Conservation (phyloP, 1,140 invertebrate genomes). For the Dreissena polymorpha region DNA sequence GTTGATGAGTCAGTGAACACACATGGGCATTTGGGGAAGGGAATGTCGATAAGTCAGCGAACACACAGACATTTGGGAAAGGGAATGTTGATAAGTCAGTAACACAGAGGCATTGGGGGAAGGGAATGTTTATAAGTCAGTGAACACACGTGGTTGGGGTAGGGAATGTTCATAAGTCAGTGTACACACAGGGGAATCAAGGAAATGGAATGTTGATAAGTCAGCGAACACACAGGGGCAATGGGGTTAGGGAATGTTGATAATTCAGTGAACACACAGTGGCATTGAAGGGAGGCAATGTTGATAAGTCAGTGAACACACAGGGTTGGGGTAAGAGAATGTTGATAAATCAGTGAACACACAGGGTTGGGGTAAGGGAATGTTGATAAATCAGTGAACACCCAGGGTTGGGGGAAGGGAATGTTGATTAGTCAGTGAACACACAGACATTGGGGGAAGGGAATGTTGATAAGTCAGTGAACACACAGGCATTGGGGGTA, state of each 20-base stretch:
- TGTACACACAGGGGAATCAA: constrained; percentile 9
- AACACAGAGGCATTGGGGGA: too few species aligned
- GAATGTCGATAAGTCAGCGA: constrained; percentile 78
- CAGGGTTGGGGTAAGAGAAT: too few species aligned
- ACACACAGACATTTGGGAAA: neutral
- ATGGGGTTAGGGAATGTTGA: too few species aligned
- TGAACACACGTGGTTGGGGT: constrained; percentile 16
- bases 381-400: constrained; percentile 76
- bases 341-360: constrained; percentile 76
- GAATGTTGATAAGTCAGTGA: constrained; percentile 78
- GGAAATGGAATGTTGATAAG: constrained; percentile 65
- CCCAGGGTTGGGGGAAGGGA: too few species aligned
- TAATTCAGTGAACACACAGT: constrained; percentile 76
- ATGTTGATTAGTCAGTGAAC: constrained; percentile 79
- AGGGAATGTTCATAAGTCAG: constrained; percentile 78
- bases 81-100: constrained; percentile 79
- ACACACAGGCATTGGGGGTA: neutral
- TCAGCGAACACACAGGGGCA: constrained; percentile 74
- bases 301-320: constrained; percentile 79
- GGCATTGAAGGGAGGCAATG: too few species aligned
- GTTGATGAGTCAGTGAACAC: constrained; percentile 79
- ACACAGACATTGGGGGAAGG: too few species aligned
- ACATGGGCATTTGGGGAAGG: too few species aligned
- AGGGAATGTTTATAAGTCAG: constrained; percentile 78
- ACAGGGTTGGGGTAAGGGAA: too few species aligned